phyloP scores from a whole-genome alignment of 2,888 invertebrate genomes.

The Drosophila nigritarsus region DNA sequence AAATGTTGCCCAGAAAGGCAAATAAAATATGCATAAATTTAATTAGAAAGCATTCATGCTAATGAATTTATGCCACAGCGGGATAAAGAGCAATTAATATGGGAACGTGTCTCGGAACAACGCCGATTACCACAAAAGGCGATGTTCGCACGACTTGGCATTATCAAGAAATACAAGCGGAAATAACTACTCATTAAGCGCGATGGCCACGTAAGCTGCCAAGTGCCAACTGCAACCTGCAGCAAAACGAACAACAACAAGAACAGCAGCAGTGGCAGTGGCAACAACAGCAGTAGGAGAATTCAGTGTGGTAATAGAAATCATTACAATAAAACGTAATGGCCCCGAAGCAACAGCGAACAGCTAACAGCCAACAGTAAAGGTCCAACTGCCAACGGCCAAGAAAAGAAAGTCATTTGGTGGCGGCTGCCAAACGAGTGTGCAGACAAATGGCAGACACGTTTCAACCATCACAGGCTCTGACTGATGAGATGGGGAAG shows the following conservation, averaged over 20 bases:
- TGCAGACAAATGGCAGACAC: conserved; percentile 79
- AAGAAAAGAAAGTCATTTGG: conserved; percentile 77
- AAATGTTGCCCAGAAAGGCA: conserved; percentile 20
- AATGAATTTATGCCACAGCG: conserved; percentile 59
- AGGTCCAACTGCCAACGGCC: conserved; percentile 27
- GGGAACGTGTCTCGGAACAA: conserved; percentile 60
- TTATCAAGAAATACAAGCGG: conserved; percentile 77
- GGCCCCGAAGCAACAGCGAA: conserved; percentile 70
- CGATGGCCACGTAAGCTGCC: conserved; percentile 75
- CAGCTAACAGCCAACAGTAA: conserved; percentile 40
- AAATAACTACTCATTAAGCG: conserved; percentile 78
- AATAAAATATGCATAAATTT: conserved; percentile 62
- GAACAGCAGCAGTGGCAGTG: conserved; percentile 25
- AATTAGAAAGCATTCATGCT: conserved; percentile 64
- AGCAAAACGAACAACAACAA: conserved; percentile 30
- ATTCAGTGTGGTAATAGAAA: conserved; percentile 74
- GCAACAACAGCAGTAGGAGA: conserved; percentile 25
- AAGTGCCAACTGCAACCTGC: conserved; percentile 44
- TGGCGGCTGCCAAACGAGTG: conserved; percentile 66
- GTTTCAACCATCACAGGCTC: conserved; percentile 60
- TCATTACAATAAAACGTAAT: conserved; percentile 80
- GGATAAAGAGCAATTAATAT: conserved; percentile 66
- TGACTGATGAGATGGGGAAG: conserved; percentile 8
- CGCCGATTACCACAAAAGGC: conserved; percentile 58
- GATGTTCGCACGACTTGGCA: conserved; percentile 65